Evolutionary conservation across 2,797 vertebrate species (phyloP).

Genomic region (Gila robusta): DNA sequence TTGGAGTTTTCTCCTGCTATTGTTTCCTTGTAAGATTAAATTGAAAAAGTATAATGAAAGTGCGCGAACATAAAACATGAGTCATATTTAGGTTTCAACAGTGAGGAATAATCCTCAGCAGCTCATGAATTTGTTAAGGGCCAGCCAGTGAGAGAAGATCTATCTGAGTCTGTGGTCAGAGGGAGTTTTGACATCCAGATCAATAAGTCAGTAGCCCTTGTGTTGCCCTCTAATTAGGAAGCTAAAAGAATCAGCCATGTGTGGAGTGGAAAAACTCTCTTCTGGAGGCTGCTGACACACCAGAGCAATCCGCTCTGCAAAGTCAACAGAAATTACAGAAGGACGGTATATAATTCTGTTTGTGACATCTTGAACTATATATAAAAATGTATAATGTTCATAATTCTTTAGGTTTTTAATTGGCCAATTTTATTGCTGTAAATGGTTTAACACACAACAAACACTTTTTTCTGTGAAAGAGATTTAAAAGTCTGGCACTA

Average conservation of each 20-base stretch:
- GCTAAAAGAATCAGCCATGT: conserved; percentile 79
- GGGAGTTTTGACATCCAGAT: conserved; percentile 80
- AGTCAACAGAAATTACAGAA: conserved; percentile 30
- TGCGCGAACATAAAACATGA: conserved; percentile 42
- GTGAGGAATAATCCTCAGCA: conserved; percentile 33
- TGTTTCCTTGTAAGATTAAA: conserved; percentile 22
- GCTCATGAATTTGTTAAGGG: conserved; percentile 63
- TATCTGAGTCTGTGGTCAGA: conserved; percentile 76
- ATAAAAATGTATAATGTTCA: neutral
- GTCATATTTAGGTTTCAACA: conserved; percentile 47
- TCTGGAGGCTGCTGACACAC: conserved; percentile 78
- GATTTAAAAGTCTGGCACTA: neutral
- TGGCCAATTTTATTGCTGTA: neutral
- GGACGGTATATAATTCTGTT: neutral
- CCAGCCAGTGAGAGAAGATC: conserved; percentile 40
- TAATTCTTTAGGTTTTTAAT: neutral
- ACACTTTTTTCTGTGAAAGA: neutral
- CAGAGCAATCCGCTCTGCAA: conserved; percentile 62
- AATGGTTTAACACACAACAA: neutral
- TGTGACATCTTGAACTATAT: neutral
- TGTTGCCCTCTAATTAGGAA: conserved; percentile 84
- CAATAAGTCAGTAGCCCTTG: conserved; percentile 86
- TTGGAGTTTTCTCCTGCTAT: conserved; percentile 38
- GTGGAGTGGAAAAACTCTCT: conserved; percentile 74
- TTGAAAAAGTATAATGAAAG: conserved; percentile 25